Base-by-base conservation (phyloP, 2,888 invertebrate species). In the Andrena bicolor region DNA sequence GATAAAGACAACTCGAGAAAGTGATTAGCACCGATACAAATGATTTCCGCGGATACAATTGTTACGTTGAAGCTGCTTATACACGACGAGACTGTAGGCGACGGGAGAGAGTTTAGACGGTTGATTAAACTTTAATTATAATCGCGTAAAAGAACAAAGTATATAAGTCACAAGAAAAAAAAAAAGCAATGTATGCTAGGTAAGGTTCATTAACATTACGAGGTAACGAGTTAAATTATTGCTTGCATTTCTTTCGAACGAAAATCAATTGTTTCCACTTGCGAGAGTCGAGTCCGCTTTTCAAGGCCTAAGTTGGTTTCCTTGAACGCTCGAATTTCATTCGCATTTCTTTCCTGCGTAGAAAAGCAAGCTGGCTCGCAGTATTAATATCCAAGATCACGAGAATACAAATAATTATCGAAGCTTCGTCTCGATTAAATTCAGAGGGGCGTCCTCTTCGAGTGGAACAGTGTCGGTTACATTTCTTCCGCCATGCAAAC, bases 351-450 rank as follows among this genome's bases (percentile, higher is more conserved):
- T 66, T 51, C 10, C 58, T 26, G 23, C 23, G 30, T 1, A 32
- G 60, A 51, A 32, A 63, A 35, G 8, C 13, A 49, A 65, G 16
- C 26, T 7, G 23, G 13, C 51, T 41, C 41, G 26, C 71, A 82
- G 66, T 83, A 68, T 86, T 76, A 74, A 63, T 71, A n/a, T 74
- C 56, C 48, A 73, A 30, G 41, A 53, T 56, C 82, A 78, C 8
- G 48, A 51, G 58, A 56, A 61, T 35, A 30, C 58, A 85, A n/a
- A 51, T 41, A 65, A 60, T 65, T 73, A 49, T 2, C 6, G 2
- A 35, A 64, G 26, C 58, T 56, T 65, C 32, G 56, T 48, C 26
- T 20, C 58, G 32, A 13, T 58, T 58, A 35, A n/a, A 53, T 69
- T 81, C 32, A 32, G 8, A 51, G 56, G 16, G 65, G 1, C 41